Evolutionary conservation across 2,888 invertebrate species (phyloP).

Genomic region (Sylvicola fuscatus): DNA sequence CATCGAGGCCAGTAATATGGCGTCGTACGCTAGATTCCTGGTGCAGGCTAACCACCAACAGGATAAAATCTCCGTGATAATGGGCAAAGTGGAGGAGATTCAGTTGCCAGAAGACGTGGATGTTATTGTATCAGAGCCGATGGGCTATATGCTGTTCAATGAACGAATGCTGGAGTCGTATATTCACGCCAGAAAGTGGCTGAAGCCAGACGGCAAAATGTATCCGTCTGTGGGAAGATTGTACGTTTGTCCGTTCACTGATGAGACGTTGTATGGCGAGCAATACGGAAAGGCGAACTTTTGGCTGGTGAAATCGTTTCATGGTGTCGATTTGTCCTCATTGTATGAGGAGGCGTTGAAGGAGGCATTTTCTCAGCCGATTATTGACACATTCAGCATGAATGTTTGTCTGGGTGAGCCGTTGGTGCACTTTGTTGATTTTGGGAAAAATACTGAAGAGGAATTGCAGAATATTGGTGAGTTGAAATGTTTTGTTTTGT

Average conservation of each 20-base stretch:
- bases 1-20: conserved; percentile 99
- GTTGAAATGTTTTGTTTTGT: too few species aligned
- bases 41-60: conserved; percentile 78
- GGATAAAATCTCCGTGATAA: conserved; percentile 76
- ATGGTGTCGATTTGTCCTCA: conserved; percentile 87
- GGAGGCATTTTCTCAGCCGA: conserved; percentile 95
- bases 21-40: conserved; percentile 78
- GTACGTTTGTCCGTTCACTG: conserved; percentile 94
- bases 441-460: conserved; percentile 75
- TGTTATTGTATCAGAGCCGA: conserved; percentile 95
- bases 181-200: conserved; percentile 95
- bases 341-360: conserved; percentile 83
- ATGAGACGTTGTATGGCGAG: conserved; percentile 94
- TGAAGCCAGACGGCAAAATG: conserved; percentile 86
- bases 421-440: conserved; percentile 82
- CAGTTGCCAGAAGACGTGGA: conserved; percentile 89
- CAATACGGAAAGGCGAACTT: conserved; percentile 98
- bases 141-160: conserved; percentile 99
- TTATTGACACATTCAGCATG: conserved; percentile 96
- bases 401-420: conserved; percentile 92
- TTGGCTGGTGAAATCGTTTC: conserved; percentile 71
- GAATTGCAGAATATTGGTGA: conserved; percentile 75
- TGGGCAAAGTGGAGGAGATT: conserved; percentile 97
- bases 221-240: conserved; percentile 93
- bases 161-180: conserved; percentile 98